Percentiles rank a stretch among this genome's conserved stretches.
Conservation (phyloP, 2,797 vertebrate species). For the Gadopsis marmoratus region DNA sequence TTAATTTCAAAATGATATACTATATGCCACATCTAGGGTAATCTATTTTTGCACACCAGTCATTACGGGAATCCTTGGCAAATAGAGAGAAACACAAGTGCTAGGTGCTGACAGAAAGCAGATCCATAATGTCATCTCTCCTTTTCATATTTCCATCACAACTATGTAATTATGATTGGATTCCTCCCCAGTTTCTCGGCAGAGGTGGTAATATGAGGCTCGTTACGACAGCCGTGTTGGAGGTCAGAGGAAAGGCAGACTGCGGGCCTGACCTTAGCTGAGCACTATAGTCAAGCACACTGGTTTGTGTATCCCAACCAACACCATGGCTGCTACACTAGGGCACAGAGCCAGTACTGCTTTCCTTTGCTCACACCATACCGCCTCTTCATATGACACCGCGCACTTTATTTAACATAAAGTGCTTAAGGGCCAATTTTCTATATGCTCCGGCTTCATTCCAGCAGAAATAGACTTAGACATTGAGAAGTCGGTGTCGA, state of each 20-base stretch:
- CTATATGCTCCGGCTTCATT: constrained; percentile 52
- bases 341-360: constrained; percentile 29
- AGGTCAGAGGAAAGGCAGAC: constrained; percentile 83
- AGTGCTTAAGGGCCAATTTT: constrained; percentile 52
- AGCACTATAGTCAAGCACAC: constrained; percentile 47
- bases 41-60: constrained; percentile 78
- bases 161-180: constrained; percentile 84
- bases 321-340: constrained; percentile 27
- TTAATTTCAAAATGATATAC: constrained; percentile 42
- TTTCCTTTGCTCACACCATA: constrained; percentile 37
- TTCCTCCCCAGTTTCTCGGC: constrained; percentile 81
- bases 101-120: constrained; percentile 74
- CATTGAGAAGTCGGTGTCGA: constrained; percentile 55
- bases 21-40: constrained; percentile 33
- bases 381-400: constrained; percentile 41
- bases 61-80: constrained; percentile 80
- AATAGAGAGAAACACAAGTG: constrained; percentile 73
- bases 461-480: constrained; percentile 65
- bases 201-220: constrained; percentile 82
- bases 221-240: constrained; percentile 66
- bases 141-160: constrained; percentile 83
- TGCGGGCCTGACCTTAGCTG: constrained; percentile 64
- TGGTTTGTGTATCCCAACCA: constrained; percentile 32
- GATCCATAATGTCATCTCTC: constrained; percentile 82
- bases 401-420: constrained; percentile 60